Evolutionary conservation across 2,797 vertebrate species (phyloP).

Genomic region (Sebastes kiyomatsui): DNA sequence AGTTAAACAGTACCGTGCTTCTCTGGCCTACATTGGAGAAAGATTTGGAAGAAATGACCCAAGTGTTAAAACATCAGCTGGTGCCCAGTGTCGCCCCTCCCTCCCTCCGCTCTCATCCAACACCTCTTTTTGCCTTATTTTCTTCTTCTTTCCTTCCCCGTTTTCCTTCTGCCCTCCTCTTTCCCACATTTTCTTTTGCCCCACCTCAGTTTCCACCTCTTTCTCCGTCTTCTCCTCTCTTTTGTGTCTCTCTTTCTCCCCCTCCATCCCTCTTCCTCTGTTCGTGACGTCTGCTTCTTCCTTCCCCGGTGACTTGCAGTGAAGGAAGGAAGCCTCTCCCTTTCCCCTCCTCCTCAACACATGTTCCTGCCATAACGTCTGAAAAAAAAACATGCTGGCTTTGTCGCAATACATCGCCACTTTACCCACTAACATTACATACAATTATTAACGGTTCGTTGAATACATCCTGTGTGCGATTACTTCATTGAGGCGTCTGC

Average conservation of each 20-base stretch:
- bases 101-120: slow-evolving; percentile 24
- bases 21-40: slow-evolving; percentile 35
- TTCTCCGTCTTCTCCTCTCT: neutral
- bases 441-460: neutral
- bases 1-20: slow-evolving; percentile 12
- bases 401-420: slow-evolving; percentile 3
- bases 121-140: slow-evolving; percentile 23
- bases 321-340: slow-evolving; percentile 82
- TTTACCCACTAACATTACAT: neutral
- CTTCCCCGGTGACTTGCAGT: slow-evolving; percentile 57
- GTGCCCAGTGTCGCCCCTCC: slow-evolving; percentile 30
- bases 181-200: slow-evolving; percentile 6
- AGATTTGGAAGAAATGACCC: slow-evolving; percentile 65
- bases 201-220: slow-evolving; percentile 17
- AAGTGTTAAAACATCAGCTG: slow-evolving; percentile 61
- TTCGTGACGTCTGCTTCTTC: slow-evolving; percentile 54
- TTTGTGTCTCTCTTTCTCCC: slow-evolving; percentile 26
- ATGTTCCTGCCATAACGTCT: slow-evolving; percentile 59
- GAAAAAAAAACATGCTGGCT: slow-evolving; percentile 33
- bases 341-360: slow-evolving; percentile 70
- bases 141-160: slow-evolving; percentile 7
- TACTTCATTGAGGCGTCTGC: neutral
- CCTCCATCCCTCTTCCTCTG: slow-evolving; percentile 52
- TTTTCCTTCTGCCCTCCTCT: slow-evolving; percentile 4
- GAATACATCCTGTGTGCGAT: neutral